Evolutionary conservation across 1,140 invertebrate species (phyloP).

Genomic region (Whitmania pigra): DNA sequence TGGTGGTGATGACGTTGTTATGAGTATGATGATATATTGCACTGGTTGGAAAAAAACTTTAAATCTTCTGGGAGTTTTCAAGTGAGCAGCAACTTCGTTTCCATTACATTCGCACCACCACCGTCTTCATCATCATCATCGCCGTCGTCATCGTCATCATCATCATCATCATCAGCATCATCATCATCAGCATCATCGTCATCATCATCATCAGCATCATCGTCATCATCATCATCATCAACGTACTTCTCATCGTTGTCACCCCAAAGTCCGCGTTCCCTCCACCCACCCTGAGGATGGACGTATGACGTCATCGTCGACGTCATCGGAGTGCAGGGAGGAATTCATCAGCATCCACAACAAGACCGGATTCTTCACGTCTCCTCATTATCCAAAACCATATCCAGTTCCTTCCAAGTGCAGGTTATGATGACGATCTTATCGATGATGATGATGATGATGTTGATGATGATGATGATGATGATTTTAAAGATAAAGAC

Average conservation of each 20-base stretch:
- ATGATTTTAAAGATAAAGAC: constrained; percentile 13
- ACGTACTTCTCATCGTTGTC: not conserved
- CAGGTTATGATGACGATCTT: constrained; percentile 4
- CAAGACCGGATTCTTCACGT: constrained; percentile 66
- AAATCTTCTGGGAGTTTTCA: not conserved
- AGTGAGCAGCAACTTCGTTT: not conserved
- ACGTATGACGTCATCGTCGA: not conserved
- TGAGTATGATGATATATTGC: not conserved
- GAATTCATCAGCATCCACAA: constrained; percentile 52
- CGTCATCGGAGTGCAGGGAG: constrained; percentile 28
- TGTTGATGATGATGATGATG: constrained; percentile 17
- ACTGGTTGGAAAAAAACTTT: not conserved
- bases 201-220: constrained; percentile 2
- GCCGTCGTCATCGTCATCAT: not conserved
- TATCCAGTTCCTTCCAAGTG: constrained; percentile 81
- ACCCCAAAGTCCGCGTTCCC: not conserved
- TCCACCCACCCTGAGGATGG: not conserved
- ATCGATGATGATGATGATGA: constrained; percentile 4
- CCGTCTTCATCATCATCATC: no score
- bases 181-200: not conserved
- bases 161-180: constrained; percentile 5
- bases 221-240: constrained; percentile 7
- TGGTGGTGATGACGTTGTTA: not conserved
- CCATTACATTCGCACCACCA: not conserved
- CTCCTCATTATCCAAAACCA: constrained; percentile 75